These are phyloP conservation scores for Zeus faber DNA, from an alignment of 2,113 vertebrate species.

Conservation along the genomic window DNA sequence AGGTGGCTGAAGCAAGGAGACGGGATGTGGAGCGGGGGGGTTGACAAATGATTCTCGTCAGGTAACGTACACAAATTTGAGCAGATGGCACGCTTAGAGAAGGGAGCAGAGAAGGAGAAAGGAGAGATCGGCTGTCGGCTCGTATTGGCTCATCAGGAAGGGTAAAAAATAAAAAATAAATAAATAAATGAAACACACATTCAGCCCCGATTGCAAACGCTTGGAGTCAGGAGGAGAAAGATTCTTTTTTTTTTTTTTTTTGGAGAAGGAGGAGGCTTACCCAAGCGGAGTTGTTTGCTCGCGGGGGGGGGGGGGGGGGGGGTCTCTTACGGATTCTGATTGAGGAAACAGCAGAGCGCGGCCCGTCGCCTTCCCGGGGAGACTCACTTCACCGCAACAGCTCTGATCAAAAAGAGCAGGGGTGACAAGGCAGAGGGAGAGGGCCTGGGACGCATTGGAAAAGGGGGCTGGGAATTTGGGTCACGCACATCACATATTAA, in stretches of 20 bases:
- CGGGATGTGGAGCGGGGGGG: slow-evolving; percentile 18
- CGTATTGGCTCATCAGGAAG: slow-evolving; percentile 47
- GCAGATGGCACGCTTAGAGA: slow-evolving; percentile 11
- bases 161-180: neutral
- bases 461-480: too few species aligned
- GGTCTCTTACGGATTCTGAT: slow-evolving; percentile 26
- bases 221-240: slow-evolving; percentile 20
- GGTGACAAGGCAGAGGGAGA: neutral
- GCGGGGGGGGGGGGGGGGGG: too few species aligned
- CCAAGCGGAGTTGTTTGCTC: slow-evolving; percentile 17
- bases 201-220: slow-evolving; percentile 36
- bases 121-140: slow-evolving; percentile 47
- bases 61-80: slow-evolving; percentile 56
- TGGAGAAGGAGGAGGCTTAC: neutral
- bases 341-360: slow-evolving; percentile 34
- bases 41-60: slow-evolving; percentile 69
- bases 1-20: slow-evolving; percentile 55
- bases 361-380: slow-evolving; percentile 25
- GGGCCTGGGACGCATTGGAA: slow-evolving; percentile 19
- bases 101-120: slow-evolving; percentile 2
- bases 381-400: slow-evolving; percentile 4
- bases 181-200: too few species aligned
- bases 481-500: slow-evolving; percentile 44
- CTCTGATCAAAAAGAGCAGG: slow-evolving; percentile 30
- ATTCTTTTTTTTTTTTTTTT: too few species aligned